These are phyloP conservation scores for Proteles cristata DNA, from an alignment of 2,113 vertebrate genomes.

Conservation along the genomic window DNA sequence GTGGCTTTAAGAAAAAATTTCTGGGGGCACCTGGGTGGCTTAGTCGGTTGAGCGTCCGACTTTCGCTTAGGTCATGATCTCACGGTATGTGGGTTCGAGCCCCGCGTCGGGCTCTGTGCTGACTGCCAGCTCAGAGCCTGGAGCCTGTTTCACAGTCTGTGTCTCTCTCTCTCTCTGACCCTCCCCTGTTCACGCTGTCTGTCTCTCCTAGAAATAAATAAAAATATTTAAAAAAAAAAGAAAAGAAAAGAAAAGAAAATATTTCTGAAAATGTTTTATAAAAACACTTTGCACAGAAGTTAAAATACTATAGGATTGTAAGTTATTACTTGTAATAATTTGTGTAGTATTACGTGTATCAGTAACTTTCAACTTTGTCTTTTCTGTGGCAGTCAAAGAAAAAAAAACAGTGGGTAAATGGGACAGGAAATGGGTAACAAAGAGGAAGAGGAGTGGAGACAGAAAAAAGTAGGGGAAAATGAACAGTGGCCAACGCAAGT, in stretches of 20 bases:
- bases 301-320: neutral
- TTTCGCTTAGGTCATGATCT: too few relatives aligned
- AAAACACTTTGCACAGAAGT: neutral
- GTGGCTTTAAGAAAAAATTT: neutral
- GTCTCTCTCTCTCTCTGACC: too few relatives aligned
- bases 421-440: neutral
- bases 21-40: too few relatives aligned
- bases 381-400: neutral
- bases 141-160: too few relatives aligned
- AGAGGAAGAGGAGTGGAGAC: neutral
- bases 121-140: too few relatives aligned
- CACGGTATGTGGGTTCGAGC: too few relatives aligned
- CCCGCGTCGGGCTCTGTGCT: too few relatives aligned
- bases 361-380: neutral
- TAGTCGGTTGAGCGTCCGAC: too few relatives aligned
- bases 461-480: neutral
- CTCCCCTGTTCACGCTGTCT: too few relatives aligned
- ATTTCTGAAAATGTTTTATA: neutral
- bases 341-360: neutral
- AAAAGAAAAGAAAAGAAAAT: too few relatives aligned
- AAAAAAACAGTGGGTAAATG: neutral
- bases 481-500: neutral
- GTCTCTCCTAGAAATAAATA: too few relatives aligned
- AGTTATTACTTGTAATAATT: neutral
- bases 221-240: too few relatives aligned